These are phyloP conservation scores for Channa striata DNA, from an alignment of 2,797 vertebrate genomes.

Conservation along the genomic window DNA sequence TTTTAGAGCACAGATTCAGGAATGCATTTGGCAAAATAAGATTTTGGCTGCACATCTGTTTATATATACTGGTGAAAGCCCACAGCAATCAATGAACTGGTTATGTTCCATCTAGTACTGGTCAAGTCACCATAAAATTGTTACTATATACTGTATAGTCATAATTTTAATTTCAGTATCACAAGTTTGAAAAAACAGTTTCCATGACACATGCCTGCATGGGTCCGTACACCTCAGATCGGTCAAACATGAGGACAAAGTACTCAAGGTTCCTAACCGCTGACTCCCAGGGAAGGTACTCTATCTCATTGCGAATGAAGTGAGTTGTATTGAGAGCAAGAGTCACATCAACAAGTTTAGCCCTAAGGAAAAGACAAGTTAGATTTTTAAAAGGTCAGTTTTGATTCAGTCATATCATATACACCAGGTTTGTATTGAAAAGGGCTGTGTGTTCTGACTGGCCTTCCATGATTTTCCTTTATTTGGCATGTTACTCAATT, in stretches of 20 bases:
- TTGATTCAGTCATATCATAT: too few relatives aligned
- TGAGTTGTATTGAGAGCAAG: slow-evolving; percentile 82
- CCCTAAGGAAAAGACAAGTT: slow-evolving; percentile 62
- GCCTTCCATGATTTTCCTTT: too few relatives aligned
- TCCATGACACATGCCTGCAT: slow-evolving; percentile 74
- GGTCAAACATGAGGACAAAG: slow-evolving; percentile 84
- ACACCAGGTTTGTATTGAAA: too few relatives aligned
- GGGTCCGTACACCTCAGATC: slow-evolving; percentile 82
- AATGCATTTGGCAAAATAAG: neutral
- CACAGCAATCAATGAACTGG: too few relatives aligned
- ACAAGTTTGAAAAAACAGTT: neutral
- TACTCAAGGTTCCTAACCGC: slow-evolving; percentile 75
- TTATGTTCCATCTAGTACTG: neutral
- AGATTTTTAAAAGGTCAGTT: neutral
- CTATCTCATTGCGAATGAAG: slow-evolving; percentile 77
- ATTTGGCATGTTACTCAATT: too few relatives aligned
- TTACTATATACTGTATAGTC: too few relatives aligned
- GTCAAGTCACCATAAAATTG: neutral
- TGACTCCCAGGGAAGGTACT: slow-evolving; percentile 79
- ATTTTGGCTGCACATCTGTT: slow-evolving; percentile 13
- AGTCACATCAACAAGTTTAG: slow-evolving; percentile 70
- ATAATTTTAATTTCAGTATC: neutral
- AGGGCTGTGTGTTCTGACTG: too few relatives aligned
- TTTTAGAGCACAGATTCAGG: slow-evolving; percentile 3
- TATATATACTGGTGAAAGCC: neutral